These are phyloP conservation scores for Chloropsis cyanopogon DNA, from an alignment of 2,113 vertebrate genomes.

Conservation along the genomic window DNA sequence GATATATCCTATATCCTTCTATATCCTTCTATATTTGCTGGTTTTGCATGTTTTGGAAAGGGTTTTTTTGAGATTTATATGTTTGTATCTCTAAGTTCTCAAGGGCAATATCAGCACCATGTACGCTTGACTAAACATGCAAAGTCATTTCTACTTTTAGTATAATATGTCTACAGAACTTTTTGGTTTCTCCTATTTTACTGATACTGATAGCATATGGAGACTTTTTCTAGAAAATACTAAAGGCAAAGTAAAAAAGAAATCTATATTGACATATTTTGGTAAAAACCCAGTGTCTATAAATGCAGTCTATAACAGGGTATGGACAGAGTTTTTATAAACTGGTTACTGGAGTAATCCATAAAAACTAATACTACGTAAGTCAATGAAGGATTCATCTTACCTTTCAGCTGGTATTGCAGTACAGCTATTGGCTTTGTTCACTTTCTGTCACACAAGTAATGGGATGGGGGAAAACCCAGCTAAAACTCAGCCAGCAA, in stretches of 20 bases:
- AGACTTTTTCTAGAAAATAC: conserved; percentile 3
- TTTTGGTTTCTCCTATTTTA: neutral
- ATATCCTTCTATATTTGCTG: neutral
- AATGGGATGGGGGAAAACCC: neutral
- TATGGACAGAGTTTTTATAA: conserved; percentile 70
- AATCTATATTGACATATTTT: conserved; percentile 47
- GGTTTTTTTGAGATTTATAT: neutral
- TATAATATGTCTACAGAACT: neutral
- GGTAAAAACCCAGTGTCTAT: conserved; percentile 48
- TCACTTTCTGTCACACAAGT: conserved; percentile 52
- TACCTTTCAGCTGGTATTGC: conserved; percentile 59
- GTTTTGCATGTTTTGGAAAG: neutral
- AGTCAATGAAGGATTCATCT: conserved; percentile 67
- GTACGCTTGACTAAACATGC: neutral
- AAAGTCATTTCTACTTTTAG: neutral
- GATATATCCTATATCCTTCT: too few species aligned
- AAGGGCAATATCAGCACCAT: neutral
- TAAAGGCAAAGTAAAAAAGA: conserved; percentile 70
- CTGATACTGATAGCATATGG: neutral
- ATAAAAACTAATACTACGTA: conserved; percentile 37
- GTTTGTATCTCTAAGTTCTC: neutral
- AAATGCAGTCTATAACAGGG: conserved; percentile 68
- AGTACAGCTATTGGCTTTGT: conserved; percentile 26
- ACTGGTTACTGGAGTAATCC: conserved; percentile 53
- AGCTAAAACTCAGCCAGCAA: conserved; percentile 46